Evolutionary conservation across 2,888 invertebrate species (phyloP).

Genomic region (Colletes collaris): DNA sequence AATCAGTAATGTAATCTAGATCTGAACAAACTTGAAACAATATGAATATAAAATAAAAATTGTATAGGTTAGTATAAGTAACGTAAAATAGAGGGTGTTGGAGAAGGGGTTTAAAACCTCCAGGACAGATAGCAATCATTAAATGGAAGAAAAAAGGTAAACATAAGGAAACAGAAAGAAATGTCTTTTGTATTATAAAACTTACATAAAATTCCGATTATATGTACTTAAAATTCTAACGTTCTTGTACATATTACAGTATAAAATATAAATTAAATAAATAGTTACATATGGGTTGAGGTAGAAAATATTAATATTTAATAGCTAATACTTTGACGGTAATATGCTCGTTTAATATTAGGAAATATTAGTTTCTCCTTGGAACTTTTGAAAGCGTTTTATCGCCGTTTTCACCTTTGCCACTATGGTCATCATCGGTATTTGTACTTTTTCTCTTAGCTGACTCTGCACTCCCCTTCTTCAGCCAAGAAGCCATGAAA

Average conservation of each 20-base stretch:
- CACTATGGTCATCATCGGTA: constrained; percentile 72
- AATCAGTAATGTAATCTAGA: too few relatives aligned
- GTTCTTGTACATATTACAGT: neutral
- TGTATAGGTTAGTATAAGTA: too few relatives aligned
- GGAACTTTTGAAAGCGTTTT: constrained; percentile 43
- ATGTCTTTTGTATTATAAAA: too few relatives aligned
- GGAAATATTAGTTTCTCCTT: constrained; percentile 30
- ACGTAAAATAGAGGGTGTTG: too few relatives aligned
- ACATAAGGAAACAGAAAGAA: too few relatives aligned
- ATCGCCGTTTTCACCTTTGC: constrained; percentile 62
- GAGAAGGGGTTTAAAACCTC: too few relatives aligned
- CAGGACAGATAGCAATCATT: too few relatives aligned
- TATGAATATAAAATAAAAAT: too few relatives aligned
- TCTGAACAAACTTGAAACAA: too few relatives aligned
- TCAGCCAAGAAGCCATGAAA: constrained; percentile 83
- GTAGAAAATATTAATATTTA: neutral
- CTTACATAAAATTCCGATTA: too few relatives aligned
- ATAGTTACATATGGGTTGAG: neutral
- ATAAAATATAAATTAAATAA: constrained; percentile 23
- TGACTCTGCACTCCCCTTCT: constrained; percentile 81
- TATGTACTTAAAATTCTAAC: too few relatives aligned
- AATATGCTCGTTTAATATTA: neutral
- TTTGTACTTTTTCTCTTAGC: constrained; percentile 80
- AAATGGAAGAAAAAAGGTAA: too few relatives aligned
- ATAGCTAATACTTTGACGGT: neutral